A percentile compares a stretch with the other conserved stretches of the same genome.
phyloP scores from a whole-genome alignment of 2,797 vertebrate species.

The Gobio occitaniae region DNA sequence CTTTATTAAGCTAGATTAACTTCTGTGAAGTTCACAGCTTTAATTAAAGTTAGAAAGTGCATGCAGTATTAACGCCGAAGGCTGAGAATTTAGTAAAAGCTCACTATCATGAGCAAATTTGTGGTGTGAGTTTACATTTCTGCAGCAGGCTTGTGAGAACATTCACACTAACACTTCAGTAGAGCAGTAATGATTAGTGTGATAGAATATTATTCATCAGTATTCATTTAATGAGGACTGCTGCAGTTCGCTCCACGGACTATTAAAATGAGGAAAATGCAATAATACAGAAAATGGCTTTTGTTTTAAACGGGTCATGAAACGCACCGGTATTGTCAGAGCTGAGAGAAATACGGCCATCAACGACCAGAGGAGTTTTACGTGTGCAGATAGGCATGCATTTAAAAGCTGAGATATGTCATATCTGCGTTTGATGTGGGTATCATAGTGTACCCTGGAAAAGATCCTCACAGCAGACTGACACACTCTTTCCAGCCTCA shows the following conservation, averaged over 20 bases:
- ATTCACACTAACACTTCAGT: conserved; percentile 21
- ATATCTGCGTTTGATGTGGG: not conserved
- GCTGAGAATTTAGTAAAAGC: conserved; percentile 41
- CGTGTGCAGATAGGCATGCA: conserved; percentile 58
- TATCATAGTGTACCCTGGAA: not conserved
- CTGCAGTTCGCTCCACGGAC: not conserved
- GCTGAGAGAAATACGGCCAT: conserved; percentile 66
- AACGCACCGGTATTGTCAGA: conserved; percentile 63
- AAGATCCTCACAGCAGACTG: not conserved
- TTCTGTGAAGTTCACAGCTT: not conserved
- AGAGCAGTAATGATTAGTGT: conserved; percentile 52
- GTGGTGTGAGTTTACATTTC: conserved; percentile 36
- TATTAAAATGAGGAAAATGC: conserved; percentile 32
- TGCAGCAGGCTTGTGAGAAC: conserved; percentile 8
- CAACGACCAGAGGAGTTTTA: conserved; percentile 60
- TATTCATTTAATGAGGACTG: conserved; percentile 62
- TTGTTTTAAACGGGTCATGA: conserved; percentile 62
- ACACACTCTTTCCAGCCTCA: not conserved
- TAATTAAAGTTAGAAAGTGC: conserved; percentile 33
- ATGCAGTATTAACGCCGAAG: not conserved
- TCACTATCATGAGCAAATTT: conserved; percentile 30
- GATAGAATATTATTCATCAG: conserved; percentile 68
- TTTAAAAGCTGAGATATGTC: conserved; percentile 64
- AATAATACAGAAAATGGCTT: conserved; percentile 60
- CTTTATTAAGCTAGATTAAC: too few relatives aligned